Evolutionary conservation across 2,797 vertebrate genomes (phyloP).

Genomic region (Percopsis omiscomaycus): DNA sequence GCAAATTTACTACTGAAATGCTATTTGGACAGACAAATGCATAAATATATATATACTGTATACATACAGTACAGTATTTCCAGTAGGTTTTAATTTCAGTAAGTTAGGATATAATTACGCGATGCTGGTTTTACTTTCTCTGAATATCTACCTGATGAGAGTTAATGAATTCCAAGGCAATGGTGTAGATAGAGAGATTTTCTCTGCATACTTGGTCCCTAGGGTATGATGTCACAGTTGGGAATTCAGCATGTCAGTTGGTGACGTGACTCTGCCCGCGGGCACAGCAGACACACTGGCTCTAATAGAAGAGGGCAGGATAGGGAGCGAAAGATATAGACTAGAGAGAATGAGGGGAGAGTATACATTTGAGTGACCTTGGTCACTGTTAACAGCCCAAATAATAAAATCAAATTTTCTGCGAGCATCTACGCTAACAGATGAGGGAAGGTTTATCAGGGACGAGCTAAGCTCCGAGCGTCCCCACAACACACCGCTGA

Average conservation of each 20-base stretch:
- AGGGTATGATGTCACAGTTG: slow-evolving; percentile 52
- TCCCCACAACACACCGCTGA: slow-evolving; percentile 3
- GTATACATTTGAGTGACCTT: slow-evolving; percentile 39
- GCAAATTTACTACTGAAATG: too few species aligned
- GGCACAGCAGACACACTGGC: slow-evolving; percentile 46
- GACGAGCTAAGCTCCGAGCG: not conserved
- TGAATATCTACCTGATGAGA: slow-evolving; percentile 44
- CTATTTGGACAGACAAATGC: too few species aligned
- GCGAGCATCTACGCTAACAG: slow-evolving; percentile 24
- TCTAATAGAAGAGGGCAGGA: slow-evolving; percentile 42
- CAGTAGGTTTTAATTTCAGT: too few species aligned
- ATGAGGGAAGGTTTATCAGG: slow-evolving; percentile 26
- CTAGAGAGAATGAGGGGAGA: slow-evolving; percentile 23
- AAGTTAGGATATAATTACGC: slow-evolving; percentile 1
- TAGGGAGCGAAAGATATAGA: slow-evolving; percentile 18
- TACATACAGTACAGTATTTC: too few species aligned
- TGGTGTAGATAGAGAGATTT: slow-evolving; percentile 39
- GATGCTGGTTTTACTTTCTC: slow-evolving; percentile 21
- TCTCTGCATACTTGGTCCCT: slow-evolving; percentile 42
- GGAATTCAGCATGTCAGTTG: slow-evolving; percentile 61
- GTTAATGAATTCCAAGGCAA: slow-evolving; percentile 47
- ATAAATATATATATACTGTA: too few species aligned
- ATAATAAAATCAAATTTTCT: slow-evolving; percentile 54
- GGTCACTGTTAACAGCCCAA: slow-evolving; percentile 53
- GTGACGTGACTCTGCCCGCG: slow-evolving; percentile 41